Percentiles rank a stretch among this genome's conserved stretches.
These are phyloP conservation scores for Bugulina stolonifera DNA, from an alignment of 2,888 invertebrate species.

Conservation along the genomic window DNA sequence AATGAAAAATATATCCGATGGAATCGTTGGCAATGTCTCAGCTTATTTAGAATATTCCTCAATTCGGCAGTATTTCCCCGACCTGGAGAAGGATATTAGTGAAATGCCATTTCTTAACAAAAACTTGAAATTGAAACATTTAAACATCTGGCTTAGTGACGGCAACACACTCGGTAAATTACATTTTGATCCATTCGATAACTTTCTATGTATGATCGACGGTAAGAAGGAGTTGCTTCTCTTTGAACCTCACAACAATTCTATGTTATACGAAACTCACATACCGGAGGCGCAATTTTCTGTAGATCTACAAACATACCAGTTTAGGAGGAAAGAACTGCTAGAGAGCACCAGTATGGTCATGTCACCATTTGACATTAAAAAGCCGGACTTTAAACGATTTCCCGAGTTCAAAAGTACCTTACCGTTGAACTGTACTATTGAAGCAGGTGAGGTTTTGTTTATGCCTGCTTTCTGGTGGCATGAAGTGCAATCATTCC, in stretches of 20 bases:
- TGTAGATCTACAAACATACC: conserved; percentile 33
- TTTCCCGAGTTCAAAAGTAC: conserved; percentile 42
- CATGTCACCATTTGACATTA: conserved; percentile 47
- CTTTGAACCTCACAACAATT: conserved; percentile 47
- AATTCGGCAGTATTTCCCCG: conserved; percentile 40
- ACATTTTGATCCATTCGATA: conserved; percentile 51
- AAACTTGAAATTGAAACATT: conserved; percentile 35
- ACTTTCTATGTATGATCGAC: conserved; percentile 48
- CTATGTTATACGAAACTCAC: conserved; percentile 45
- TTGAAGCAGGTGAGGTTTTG: conserved; percentile 45
- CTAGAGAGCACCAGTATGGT: conserved; percentile 49
- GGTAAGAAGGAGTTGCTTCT: conserved; percentile 45
- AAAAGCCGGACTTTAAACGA: conserved; percentile 42
- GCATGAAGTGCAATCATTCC: conserved; percentile 51
- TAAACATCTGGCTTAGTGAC: conserved; percentile 52
- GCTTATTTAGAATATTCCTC: conserved; percentile 51
- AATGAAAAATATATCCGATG: conserved; percentile 36
- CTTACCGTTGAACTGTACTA: conserved; percentile 44
- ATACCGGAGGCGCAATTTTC: conserved; percentile 44
- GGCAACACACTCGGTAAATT: conserved; percentile 50
- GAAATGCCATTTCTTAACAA: conserved; percentile 40
- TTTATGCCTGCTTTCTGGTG: conserved; percentile 52
- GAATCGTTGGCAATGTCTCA: conserved; percentile 35
- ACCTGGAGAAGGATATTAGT: conserved; percentile 38
- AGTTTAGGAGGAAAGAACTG: conserved; percentile 38